Evolutionary conservation across 2,113 vertebrate species (phyloP), one percentile per base, ranked within the genome.

Genomic region (Procavia capensis): DNA sequence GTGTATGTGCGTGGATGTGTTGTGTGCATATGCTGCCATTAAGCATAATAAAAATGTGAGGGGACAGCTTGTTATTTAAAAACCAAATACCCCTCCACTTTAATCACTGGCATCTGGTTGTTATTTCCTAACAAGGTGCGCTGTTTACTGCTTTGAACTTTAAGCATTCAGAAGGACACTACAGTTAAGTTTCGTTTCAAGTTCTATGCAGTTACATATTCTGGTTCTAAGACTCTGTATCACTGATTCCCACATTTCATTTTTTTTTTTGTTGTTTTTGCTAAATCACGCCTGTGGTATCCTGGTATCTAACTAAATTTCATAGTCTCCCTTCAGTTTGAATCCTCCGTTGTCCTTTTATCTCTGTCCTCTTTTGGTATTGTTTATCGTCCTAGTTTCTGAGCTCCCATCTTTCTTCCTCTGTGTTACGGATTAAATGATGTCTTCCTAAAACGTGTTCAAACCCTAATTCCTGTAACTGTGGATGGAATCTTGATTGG

Each of bases 321-420:
- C n/a, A 59, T 14, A 76, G 85, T 4, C 64, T 43, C 25, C 29
- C 74, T 75, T 76, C 11, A 3, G 14, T 43, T n/a, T 41, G 63
- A 43, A 81, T n/a, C 34, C 45, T 25, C 25, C 27, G 4, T 0
- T 6, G n/a, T 68, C 54, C 47, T 24, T 45, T 83, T 17, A 43
- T 0, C 9, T 45, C 61, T 50, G 6, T 16, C 17, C 4, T 10
- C 43, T 7, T 50, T 24, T 8, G 34, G 0, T 0, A 0, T 11
- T 39, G 34, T 70, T 50, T 43, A 5, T 36, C 39, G 9, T 25
- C 20, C 2, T 5, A 16, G n/a, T 47, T 29, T 85, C 85, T 20
- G 19, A 36, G 54, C 14, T 47, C 47, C 19, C 4, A 6, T 8
- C 24, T 17, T 83, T 54, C 78, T 39, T 78, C 45, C 43, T 66